Base-by-base conservation (phyloP, 2,888 invertebrate species). In the Camponotus fellah region DNA sequence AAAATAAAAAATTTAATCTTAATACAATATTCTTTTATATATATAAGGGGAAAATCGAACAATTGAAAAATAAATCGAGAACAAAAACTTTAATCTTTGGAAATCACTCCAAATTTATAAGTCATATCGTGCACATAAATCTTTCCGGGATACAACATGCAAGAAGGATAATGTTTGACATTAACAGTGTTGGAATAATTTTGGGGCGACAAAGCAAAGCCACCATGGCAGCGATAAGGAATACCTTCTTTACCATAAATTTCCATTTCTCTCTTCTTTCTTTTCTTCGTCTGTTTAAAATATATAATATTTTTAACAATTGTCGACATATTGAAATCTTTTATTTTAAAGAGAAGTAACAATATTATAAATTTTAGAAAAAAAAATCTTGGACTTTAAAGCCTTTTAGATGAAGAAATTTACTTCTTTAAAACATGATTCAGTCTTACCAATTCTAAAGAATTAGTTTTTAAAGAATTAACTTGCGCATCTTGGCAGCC, bases 151-250 rank as follows among this genome's bases (percentile, higher is more conserved):
- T 92, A 90, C 14, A 95, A 88, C 14, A 95, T 87, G 43, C 94
- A 93, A 43, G 94, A 91, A 1, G 95, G 95, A 85, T 95, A 95
- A 75, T 94, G 91, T 8, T 91, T 93, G 84, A 93, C 91, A 90
- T 96, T 95, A 10, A 95, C 91, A 9, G 96, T 95, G 92, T 96
- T 95, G 0, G 96, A 96, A 90, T 95, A 96, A 88, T 96, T 95
- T 89, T 96, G 96, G 0, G 96, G 95, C 88, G 96, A 96, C 53
- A 96, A 90, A 89, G 96, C 95, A 86, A 96, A 95, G 17, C 95
- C 96, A 14, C 95, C 95, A 90, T 96, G 95, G 86, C 95, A 95
- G 5, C 92, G 91, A 91, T 96, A 96, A n/a, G 91, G 84, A 1
- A 93, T 92, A 4, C 95, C 95, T n/a, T 93, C 94, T 90, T 96